Conservation (phyloP, 1,140 invertebrate genomes). For the Musca domestica region DNA sequence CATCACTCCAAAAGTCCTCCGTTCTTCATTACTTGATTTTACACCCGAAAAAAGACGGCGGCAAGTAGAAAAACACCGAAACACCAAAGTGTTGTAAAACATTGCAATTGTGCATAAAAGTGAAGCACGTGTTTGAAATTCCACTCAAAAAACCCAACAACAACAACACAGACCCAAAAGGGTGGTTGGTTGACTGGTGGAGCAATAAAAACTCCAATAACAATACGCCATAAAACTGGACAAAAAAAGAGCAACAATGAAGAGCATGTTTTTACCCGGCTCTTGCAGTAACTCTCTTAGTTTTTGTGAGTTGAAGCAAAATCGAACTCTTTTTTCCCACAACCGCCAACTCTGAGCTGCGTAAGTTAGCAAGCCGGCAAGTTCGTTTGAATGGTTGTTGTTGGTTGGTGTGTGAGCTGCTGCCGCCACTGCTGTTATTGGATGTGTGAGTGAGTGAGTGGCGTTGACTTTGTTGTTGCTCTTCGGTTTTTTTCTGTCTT, state of each 20-base stretch:
- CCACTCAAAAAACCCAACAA: constrained; percentile 10
- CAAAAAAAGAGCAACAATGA: constrained; percentile 3
- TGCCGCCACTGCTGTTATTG: too few relatives aligned
- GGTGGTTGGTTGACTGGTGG: not conserved
- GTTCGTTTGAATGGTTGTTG: too few relatives aligned
- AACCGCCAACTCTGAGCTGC: too few relatives aligned
- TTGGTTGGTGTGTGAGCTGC: too few relatives aligned
- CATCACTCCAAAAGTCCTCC: too few relatives aligned
- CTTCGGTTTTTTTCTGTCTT: not conserved
- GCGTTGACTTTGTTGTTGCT: constrained; percentile 1
- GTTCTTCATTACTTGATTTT: too few relatives aligned
- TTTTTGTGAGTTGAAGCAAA: too few relatives aligned
- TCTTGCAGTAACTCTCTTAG: too few relatives aligned
- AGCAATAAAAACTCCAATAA: not conserved
- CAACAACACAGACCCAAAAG: not conserved
- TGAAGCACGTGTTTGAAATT: constrained; percentile 18
- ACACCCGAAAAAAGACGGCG: too few relatives aligned
- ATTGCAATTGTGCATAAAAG: constrained; percentile 21
- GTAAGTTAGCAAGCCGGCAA: too few relatives aligned
- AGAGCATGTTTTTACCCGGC: not conserved
- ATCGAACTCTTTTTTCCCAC: too few relatives aligned
- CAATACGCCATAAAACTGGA: not conserved
- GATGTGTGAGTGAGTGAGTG: too few relatives aligned
- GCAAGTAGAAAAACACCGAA: not conserved
- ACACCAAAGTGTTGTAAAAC: constrained; percentile 15